A percentile compares a stretch with the other conserved stretches of the same genome.
These are phyloP conservation scores for Sarcophaga carnaria DNA, from an alignment of 2,888 invertebrate species.

Conservation along the genomic window DNA sequence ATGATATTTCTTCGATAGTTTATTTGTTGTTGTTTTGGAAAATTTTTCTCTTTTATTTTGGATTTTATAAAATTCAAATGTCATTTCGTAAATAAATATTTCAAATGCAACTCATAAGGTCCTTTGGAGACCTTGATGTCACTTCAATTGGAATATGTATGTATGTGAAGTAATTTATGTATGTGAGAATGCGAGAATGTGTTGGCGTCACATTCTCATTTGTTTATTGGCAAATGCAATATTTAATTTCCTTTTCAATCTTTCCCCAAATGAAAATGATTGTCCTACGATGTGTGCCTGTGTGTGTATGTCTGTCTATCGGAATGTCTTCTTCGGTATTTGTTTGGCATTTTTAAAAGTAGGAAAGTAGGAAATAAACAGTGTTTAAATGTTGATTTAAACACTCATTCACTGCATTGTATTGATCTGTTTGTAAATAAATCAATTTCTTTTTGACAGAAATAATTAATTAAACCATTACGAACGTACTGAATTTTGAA, in stretches of 20 bases:
- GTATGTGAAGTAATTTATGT: not conserved
- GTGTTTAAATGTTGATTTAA: slow-evolving; percentile 51
- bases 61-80: not conserved
- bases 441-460: not conserved
- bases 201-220: not conserved
- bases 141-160: slow-evolving; percentile 4
- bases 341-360: slow-evolving; percentile 34
- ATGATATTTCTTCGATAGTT: too few species aligned
- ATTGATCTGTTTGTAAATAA: not conserved
- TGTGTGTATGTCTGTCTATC: not conserved
- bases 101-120: not conserved
- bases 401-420: not conserved
- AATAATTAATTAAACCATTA: not conserved
- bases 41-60: not conserved
- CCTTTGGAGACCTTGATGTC: slow-evolving; percentile 49
- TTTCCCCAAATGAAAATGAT: slow-evolving; percentile 22
- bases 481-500: too few species aligned
- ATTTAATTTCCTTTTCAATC: slow-evolving; percentile 48
- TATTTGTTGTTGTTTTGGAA: not conserved
- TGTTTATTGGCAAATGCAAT: slow-evolving; percentile 29
- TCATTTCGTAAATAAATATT: not conserved
- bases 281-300: not conserved
- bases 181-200: not conserved
- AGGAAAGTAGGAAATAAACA: slow-evolving; percentile 62
- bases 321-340: not conserved